Evolutionary conservation across 2,888 invertebrate genomes (phyloP), one percentile per base, ranked within the genome.

Genomic region (Mongoloraphidia duomilia): DNA sequence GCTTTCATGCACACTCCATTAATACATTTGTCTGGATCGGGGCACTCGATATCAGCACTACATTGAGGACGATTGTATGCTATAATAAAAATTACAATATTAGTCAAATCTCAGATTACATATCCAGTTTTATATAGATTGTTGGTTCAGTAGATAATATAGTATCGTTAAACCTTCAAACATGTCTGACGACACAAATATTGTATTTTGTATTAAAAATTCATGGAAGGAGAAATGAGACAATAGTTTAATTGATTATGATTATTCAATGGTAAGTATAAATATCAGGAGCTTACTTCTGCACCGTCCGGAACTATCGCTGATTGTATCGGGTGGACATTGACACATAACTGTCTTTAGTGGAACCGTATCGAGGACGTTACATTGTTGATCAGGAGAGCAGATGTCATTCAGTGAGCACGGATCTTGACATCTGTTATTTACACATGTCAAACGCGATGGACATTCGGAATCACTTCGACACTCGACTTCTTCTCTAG

Each of bases 271-370:
- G 6, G 6, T 26, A 26, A 26, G 26, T 26, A 26, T 26, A 6
- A 6, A 26, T 26, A 26, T 26, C 6, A 26, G 3, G 26, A 26
- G 26, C 26, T 26, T 26, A 26, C 26, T 26, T 53, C 78, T 76
- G 64, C 91, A 91, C 54, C 79, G 79, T 55, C 82, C 84, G 48
- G 80, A 79, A 8, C 73, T 74, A 54, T 85, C 84, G 0, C 82
- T 79, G 41, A 86, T 75, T 1, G 84, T 86, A 53, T 90, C 89
- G 39, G 82, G 75, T 12, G 89, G 86, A 66, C 92, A 93, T 60
- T 84, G 79, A 62, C 92, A 92, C 58, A 90, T 84, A 58, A 91
- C 81, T 0, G 90, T 89, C 46, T 89, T 77, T 53, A 90, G 67
- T 2, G 92, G 90, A 42, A 83, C 62, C 0, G 87, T 81, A 57